Percentiles rank a stretch among this genome's conserved stretches.
Conservation (phyloP, 2,113 vertebrate species). For the Madoqua kirkii region DNA sequence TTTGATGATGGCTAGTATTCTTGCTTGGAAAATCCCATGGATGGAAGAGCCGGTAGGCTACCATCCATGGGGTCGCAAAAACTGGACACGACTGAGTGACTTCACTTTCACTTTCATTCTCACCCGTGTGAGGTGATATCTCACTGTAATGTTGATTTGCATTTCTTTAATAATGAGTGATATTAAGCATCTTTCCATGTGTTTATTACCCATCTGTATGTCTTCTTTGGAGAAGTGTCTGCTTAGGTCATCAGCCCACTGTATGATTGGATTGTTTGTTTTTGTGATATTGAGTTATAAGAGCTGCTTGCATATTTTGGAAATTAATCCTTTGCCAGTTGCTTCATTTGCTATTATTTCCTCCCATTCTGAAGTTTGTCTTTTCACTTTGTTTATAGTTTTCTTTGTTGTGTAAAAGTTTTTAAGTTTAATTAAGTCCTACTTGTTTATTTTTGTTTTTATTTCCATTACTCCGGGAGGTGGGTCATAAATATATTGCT, state of each 20-base stretch:
- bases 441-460: not conserved
- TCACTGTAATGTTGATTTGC: not conserved
- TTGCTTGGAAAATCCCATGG: not conserved
- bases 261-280: not conserved
- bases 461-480: not conserved
- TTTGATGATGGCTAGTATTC: not conserved
- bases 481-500: not conserved
- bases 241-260: not conserved
- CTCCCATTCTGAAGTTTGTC: not conserved
- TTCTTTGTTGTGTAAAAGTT: not conserved
- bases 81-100: not conserved
- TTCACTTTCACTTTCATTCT: not conserved
- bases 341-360: not conserved
- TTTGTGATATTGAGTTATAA: not conserved
- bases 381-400: not conserved
- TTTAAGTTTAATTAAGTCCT: not conserved
- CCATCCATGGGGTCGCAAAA: not conserved
- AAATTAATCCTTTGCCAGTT: not conserved
- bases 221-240: not conserved
- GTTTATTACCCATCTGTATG: not conserved
- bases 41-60: not conserved
- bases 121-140: not conserved
- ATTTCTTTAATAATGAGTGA: not conserved
- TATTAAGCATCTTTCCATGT: not conserved
- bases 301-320: not conserved